Percentiles rank a stretch among this genome's conserved stretches.
These are phyloP conservation scores for Crossocerus cetratus DNA, from an alignment of 2,888 invertebrate species.

Conservation along the genomic window DNA sequence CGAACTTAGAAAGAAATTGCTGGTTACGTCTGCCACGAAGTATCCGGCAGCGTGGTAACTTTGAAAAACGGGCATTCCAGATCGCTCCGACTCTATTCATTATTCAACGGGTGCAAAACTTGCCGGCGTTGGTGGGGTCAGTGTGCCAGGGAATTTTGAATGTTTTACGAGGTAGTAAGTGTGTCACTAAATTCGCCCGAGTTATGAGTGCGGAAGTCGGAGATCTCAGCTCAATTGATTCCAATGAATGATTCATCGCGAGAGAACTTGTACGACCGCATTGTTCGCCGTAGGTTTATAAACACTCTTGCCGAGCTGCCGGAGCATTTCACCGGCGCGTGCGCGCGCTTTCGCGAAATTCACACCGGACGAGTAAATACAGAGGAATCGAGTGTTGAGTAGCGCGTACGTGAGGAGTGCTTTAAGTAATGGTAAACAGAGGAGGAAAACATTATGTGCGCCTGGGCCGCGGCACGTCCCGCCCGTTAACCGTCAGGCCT, in stretches of 20 bases:
- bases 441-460: slow-evolving; percentile 14
- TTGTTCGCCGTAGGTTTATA: slow-evolving; percentile 20
- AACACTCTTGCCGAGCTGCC: slow-evolving; percentile 35
- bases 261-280: no score
- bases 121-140: slow-evolving; percentile 5
- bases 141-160: slow-evolving; percentile 29
- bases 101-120: slow-evolving; percentile 47
- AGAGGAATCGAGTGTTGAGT: slow-evolving; percentile 31
- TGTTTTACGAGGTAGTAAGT: slow-evolving; percentile 35
- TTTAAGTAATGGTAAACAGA: slow-evolving; percentile 57
- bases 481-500: slow-evolving; percentile 24
- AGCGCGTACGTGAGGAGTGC: slow-evolving; percentile 49
- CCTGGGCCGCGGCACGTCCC: slow-evolving; percentile 32
- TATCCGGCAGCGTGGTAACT: slow-evolving; percentile 14
- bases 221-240: no score
- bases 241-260: no score
- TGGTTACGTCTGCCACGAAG: slow-evolving; percentile 17
- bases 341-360: slow-evolving; percentile 25
- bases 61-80: slow-evolving; percentile 11
- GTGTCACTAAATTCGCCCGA: slow-evolving; percentile 2
- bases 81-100: slow-evolving; percentile 45
- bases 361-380: slow-evolving; percentile 33
- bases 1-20: slow-evolving; percentile 37
- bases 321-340: slow-evolving; percentile 19
- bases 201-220: not conserved